Percentiles rank a stretch among this genome's conserved stretches.
phyloP scores from a whole-genome alignment of 37 sponge, comb jelly and placozoan species.

The Agelas oroides region DNA sequence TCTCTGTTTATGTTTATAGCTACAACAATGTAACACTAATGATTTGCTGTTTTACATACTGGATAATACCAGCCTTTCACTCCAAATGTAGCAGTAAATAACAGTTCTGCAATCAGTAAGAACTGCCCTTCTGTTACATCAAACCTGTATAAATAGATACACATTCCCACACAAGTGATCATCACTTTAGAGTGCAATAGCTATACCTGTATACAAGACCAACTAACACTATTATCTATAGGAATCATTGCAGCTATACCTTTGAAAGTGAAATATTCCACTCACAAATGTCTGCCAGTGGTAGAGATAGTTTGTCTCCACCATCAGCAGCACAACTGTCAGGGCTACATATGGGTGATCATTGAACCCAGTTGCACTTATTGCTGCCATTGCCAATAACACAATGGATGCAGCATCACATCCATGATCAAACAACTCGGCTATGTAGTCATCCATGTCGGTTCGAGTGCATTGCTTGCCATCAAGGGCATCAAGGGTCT shows the following conservation, averaged over 20 bases:
- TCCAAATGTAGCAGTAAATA: no score
- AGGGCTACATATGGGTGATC: background rate
- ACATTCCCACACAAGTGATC: no score
- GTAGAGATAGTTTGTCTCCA: conserved; percentile 20
- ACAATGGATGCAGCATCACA: conserved; percentile 59
- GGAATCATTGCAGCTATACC: conserved; percentile 35
- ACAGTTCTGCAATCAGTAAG: no score
- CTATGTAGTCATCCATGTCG: conserved; percentile 14
- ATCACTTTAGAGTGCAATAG: no score
- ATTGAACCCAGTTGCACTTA: conserved; percentile 2
- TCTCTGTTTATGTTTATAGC: no score
- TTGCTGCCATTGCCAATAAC: conserved; percentile 16
- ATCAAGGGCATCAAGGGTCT: conserved; percentile 66
- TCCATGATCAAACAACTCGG: conserved; percentile 72
- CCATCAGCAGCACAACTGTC: background rate
- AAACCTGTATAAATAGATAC: no score
- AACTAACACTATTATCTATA: no score
- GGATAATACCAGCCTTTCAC: no score
- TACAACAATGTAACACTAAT: no score
- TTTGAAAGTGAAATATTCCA: conserved; percentile 35
- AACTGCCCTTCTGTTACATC: no score
- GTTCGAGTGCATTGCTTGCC: conserved; percentile 64
- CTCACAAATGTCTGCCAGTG: conserved; percentile 52
- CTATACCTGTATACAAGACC: no score
- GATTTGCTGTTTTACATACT: no score